Evolutionary conservation across 2,888 invertebrate genomes (phyloP).

Genomic region (Gryllus longicercus): DNA sequence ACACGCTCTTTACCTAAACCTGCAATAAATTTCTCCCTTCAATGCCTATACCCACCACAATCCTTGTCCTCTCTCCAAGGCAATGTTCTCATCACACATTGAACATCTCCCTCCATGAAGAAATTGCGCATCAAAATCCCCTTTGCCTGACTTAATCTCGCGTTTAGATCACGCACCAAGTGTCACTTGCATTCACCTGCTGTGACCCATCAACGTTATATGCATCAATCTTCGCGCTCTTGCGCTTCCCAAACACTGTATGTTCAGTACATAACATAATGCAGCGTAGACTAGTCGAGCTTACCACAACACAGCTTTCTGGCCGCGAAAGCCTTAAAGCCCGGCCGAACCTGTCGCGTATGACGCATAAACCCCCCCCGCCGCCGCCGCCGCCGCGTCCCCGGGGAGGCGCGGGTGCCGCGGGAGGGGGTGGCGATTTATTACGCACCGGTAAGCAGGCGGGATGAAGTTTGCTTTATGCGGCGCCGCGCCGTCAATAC

Average conservation of each 20-base stretch:
- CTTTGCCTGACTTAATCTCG: neutral
- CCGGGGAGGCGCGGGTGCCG: no score
- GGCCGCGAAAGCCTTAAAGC: slow-evolving; percentile 8
- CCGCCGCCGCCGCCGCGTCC: no score
- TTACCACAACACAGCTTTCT: slow-evolving; percentile 4
- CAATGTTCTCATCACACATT: no score
- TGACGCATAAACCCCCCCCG: neutral
- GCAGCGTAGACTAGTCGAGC: neutral
- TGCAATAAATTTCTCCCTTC: no score
- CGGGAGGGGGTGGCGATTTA: slow-evolving; percentile 1
- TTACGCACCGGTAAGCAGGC: slow-evolving; percentile 1
- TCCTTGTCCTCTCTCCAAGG: no score
- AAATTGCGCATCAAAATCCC: neutral
- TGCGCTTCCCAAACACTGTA: neutral
- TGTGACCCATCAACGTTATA: neutral
- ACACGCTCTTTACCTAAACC: no score
- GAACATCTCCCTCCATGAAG: no score
- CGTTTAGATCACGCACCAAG: neutral
- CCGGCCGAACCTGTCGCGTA: neutral
- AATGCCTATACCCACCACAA: no score
- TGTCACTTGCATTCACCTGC: neutral
- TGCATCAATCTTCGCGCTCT: neutral
- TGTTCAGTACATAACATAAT: neutral
- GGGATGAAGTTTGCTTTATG: neutral
- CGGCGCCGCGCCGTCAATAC: slow-evolving; percentile 4